Conservation (phyloP, 1,140 invertebrate species). For the Hermetia illucens region DNA sequence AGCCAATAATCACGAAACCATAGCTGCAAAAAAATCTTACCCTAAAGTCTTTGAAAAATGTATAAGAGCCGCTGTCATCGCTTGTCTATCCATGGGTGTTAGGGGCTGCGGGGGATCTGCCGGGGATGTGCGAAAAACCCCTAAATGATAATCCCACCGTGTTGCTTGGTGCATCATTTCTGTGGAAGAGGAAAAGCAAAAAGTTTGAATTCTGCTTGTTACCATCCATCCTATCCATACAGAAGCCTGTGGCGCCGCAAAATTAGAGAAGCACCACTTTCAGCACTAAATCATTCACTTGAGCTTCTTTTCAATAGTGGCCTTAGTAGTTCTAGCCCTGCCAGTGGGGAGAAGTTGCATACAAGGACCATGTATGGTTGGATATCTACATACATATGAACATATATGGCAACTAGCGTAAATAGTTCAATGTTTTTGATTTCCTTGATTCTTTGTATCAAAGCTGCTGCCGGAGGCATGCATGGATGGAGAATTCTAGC, state of each 20-base stretch:
- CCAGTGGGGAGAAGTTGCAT: too few relatives aligned
- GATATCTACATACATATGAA: neutral
- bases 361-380: neutral
- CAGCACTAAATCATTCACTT: too few relatives aligned
- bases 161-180: conserved; percentile 33
- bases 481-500: too few relatives aligned
- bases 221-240: too few relatives aligned
- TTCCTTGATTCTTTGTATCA: too few relatives aligned
- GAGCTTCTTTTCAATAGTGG: neutral
- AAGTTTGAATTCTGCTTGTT: too few relatives aligned
- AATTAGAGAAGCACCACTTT: too few relatives aligned
- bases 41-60: conserved; percentile 51
- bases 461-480: too few relatives aligned
- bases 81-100: conserved; percentile 35
- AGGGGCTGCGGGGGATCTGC: conserved; percentile 34
- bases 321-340: neutral
- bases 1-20: too few relatives aligned
- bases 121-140: conserved; percentile 43
- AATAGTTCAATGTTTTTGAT: too few relatives aligned
- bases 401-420: neutral
- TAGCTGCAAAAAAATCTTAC: too few relatives aligned
- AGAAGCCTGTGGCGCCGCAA: too few relatives aligned
- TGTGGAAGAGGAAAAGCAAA: conserved; percentile 7
- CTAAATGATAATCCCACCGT: conserved; percentile 45
- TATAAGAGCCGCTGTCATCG: conserved; percentile 52